phyloP scores from a whole-genome alignment of 2,113 vertebrate genomes.

The Dasyprocta punctata region DNA sequence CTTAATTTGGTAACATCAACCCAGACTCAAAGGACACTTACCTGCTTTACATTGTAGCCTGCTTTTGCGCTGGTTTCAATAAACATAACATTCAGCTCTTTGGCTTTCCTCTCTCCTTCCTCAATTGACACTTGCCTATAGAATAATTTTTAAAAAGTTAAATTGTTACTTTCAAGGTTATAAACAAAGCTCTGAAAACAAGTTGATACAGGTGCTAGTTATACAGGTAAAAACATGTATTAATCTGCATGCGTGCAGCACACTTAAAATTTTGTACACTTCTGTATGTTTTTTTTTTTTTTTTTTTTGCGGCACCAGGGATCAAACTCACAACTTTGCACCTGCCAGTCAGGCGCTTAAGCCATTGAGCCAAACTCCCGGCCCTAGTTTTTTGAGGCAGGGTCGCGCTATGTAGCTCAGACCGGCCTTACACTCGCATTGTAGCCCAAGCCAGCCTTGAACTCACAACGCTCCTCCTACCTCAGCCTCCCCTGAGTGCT shows the following conservation, averaged over 20 bases:
- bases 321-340: too few relatives aligned
- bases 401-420: too few relatives aligned
- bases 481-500: too few relatives aligned
- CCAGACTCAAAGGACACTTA: conserved; percentile 83
- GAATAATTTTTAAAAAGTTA: conserved; percentile 69
- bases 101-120: conserved; percentile 99
- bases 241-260: neutral
- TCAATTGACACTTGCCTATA: conserved; percentile 99
- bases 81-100: conserved; percentile 99
- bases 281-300: too few relatives aligned
- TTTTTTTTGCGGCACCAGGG: too few relatives aligned
- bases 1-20: conserved; percentile 14
- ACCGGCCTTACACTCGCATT: too few relatives aligned
- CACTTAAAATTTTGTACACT: neutral
- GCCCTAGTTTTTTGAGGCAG: too few relatives aligned
- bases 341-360: too few relatives aligned
- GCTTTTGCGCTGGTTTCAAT: conserved; percentile 99
- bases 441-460: too few relatives aligned
- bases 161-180: conserved; percentile 3
- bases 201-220: conserved; percentile 14
- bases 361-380: too few relatives aligned
- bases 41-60: conserved; percentile 99
- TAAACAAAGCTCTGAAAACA: conserved; percentile 62
- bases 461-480: too few relatives aligned
- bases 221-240: conserved; percentile 20